Evolutionary conservation across 2,888 invertebrate genomes (phyloP).

Genomic region (Leucophenga maculata): DNA sequence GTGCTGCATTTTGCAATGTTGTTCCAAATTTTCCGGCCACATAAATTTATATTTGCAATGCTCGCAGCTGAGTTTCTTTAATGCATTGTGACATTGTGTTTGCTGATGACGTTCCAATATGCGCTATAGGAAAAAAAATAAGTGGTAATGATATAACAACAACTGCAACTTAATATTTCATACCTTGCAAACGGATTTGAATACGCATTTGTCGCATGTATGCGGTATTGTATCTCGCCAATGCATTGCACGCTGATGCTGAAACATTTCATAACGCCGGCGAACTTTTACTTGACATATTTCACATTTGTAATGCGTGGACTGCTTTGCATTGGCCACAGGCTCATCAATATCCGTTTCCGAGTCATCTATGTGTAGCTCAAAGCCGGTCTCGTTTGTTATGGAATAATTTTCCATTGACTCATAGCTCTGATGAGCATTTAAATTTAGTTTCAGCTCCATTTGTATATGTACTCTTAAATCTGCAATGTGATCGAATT

Average conservation of each 20-base stretch:
- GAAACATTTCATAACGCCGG: slow-evolving; percentile 56
- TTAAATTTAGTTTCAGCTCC: background rate
- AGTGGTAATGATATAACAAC: too few relatives aligned
- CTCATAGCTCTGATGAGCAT: slow-evolving; percentile 24
- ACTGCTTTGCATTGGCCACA: background rate
- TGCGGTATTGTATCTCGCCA: slow-evolving; percentile 72
- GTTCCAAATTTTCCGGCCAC: slow-evolving; percentile 41
- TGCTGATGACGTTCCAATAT: slow-evolving; percentile 74
- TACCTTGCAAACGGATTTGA: slow-evolving; percentile 73
- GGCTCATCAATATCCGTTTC: slow-evolving; percentile 58
- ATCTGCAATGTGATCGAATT: slow-evolving; percentile 30
- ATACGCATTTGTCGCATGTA: slow-evolving; percentile 74
- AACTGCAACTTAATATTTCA: too few relatives aligned
- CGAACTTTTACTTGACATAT: slow-evolving; percentile 52
- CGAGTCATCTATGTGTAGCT: slow-evolving; percentile 54
- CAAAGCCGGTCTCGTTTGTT: slow-evolving; percentile 48
- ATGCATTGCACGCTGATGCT: slow-evolving; percentile 57
- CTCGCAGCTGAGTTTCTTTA: slow-evolving; percentile 38
- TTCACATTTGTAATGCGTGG: background rate
- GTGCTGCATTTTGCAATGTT: slow-evolving; percentile 38
- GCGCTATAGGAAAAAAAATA: slow-evolving; percentile 48
- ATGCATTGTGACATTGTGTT: slow-evolving; percentile 52
- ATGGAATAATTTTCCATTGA: slow-evolving; percentile 46
- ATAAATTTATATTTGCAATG: slow-evolving; percentile 42
- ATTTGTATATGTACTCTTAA: slow-evolving; percentile 32